Percentiles rank a stretch among this genome's conserved stretches.
phyloP scores from a whole-genome alignment of 2,888 invertebrate genomes.

The Oscheius sp. region DNA sequence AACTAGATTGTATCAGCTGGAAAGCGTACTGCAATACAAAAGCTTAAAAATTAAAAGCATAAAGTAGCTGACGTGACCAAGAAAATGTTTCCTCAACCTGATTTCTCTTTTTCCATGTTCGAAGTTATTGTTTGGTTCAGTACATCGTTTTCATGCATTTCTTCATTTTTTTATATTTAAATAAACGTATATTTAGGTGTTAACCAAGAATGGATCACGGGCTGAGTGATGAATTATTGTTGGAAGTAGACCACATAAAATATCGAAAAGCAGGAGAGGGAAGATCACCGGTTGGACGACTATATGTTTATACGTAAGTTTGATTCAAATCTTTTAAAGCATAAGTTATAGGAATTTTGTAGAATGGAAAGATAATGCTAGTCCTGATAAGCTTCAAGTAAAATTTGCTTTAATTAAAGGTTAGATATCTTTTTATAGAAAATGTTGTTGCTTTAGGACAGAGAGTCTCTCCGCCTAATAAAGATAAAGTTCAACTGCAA shows the following conservation, averaged over 20 bases:
- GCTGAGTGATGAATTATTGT: conserved; percentile 34
- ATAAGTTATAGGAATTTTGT: conserved; percentile 58
- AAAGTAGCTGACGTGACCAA: background rate
- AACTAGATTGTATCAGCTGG: background rate
- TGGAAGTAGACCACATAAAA: conserved; percentile 62
- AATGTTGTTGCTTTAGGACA: conserved; percentile 78
- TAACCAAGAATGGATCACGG: background rate
- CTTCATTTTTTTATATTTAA: background rate
- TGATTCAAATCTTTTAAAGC: background rate
- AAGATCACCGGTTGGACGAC: conserved; percentile 61
- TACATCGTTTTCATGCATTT: background rate
- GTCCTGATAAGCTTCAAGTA: conserved; percentile 48
- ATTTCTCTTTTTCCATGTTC: background rate
- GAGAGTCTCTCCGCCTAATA: conserved; percentile 92
- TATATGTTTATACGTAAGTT: conserved; percentile 47
- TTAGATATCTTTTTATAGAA: conserved; percentile 25
- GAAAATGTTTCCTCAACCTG: background rate
- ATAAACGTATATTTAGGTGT: background rate
- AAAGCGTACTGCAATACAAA: background rate
- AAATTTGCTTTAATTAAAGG: conserved; percentile 63
- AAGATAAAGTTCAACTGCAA: conserved; percentile 96
- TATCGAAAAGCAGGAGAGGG: conserved; percentile 62
- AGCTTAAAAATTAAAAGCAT: background rate
- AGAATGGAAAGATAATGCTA: conserved; percentile 61
- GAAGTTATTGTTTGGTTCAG: background rate